A percentile compares a stretch with the other conserved stretches of the same genome.
Conservation (phyloP, 92 coral and sea anemone species). For the Umimayanthus kanabou region DNA sequence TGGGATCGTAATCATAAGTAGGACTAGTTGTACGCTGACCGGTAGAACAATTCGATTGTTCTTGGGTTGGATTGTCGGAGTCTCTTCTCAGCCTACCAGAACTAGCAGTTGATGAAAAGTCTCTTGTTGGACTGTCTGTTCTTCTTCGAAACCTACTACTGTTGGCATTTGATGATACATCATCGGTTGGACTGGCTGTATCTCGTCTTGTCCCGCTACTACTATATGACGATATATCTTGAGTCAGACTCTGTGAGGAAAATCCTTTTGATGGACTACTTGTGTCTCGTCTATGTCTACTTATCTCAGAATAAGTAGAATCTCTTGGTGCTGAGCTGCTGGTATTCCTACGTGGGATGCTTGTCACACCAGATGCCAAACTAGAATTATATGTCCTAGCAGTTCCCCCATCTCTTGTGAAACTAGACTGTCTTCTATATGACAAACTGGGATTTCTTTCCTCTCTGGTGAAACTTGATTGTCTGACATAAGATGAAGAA, state of each 20-base stretch:
- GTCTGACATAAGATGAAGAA: slow-evolving; percentile 15
- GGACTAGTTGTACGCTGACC: not conserved
- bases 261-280: slow-evolving; percentile 12
- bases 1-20: not conserved
- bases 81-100: slow-evolving; percentile 1
- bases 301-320: not conserved
- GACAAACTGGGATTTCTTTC: slow-evolving; percentile 22
- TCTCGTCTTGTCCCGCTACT: slow-evolving; percentile 12
- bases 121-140: slow-evolving; percentile 3
- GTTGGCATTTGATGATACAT: not conserved
- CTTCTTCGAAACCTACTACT: not conserved
- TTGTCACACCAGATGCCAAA: not conserved
- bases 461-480: slow-evolving; percentile 37
- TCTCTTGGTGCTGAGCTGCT: slow-evolving; percentile 21
- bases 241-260: slow-evolving; percentile 13
- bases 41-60: not conserved
- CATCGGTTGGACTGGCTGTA: not conserved
- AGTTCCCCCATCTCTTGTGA: slow-evolving; percentile 22
- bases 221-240: not conserved
- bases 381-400: not conserved
- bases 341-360: not conserved
- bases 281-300: not conserved
- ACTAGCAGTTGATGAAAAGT: not conserved
- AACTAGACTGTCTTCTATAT: slow-evolving; percentile 27
- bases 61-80: slow-evolving; percentile 11